These are phyloP conservation scores for Menidia beryllina DNA, from an alignment of 2,113 vertebrate species.

Conservation along the genomic window DNA sequence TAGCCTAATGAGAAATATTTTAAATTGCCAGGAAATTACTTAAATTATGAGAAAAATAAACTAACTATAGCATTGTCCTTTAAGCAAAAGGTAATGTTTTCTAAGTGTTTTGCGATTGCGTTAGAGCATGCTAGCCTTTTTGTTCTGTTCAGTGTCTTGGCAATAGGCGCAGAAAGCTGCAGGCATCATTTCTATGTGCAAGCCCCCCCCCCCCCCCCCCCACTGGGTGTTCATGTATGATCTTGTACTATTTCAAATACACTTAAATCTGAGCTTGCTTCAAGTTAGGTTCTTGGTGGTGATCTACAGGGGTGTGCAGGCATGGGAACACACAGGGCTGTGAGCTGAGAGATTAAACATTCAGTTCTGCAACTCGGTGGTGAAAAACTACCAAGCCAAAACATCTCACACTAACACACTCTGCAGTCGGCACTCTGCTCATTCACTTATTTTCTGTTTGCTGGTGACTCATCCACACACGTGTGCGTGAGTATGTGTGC, in stretches of 20 bases:
- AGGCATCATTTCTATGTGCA: constrained; percentile 54
- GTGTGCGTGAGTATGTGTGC: constrained; percentile 27
- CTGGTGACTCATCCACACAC: constrained; percentile 50
- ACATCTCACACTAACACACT: constrained; percentile 38
- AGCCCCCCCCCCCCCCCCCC: constrained; percentile 56
- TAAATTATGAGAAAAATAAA: constrained; percentile 2
- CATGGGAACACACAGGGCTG: constrained; percentile 25
- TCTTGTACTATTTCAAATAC: constrained; percentile 63
- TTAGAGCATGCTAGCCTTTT: constrained; percentile 5
- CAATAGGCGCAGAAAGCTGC: constrained; percentile 44
- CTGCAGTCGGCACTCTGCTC: constrained; percentile 41
- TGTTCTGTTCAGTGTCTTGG: constrained; percentile 46
- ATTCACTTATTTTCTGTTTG: constrained; percentile 51
- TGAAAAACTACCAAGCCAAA: constrained; percentile 43
- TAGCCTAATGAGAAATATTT: not conserved
- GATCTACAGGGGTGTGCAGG: constrained; percentile 4
- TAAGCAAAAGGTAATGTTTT: constrained; percentile 13
- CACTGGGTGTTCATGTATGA: constrained; percentile 65
- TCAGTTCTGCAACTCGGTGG: constrained; percentile 34
- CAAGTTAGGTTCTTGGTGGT: constrained; percentile 21
- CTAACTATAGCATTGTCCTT: not conserved
- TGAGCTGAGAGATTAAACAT: constrained; percentile 55
- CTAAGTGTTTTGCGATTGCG: constrained; percentile 3
- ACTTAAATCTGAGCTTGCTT: constrained; percentile 46
- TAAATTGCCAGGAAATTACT: constrained; percentile 22